Percentiles rank a stretch among this genome's conserved stretches.
phyloP scores from a whole-genome alignment of 2,797 vertebrate genomes.

The Neosilurus hyrtlii region DNA sequence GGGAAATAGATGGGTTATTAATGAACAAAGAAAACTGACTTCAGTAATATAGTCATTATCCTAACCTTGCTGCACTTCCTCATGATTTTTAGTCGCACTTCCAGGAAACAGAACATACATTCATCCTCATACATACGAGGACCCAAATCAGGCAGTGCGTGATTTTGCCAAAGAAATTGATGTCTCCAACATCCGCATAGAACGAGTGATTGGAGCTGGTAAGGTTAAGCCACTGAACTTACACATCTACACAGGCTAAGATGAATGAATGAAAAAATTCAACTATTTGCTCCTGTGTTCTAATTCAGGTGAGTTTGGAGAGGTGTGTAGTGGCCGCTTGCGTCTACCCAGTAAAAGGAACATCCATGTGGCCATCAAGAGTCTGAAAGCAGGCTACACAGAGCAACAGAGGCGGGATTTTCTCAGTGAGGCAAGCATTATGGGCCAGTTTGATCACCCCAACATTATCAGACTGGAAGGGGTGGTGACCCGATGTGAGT shows the following conservation, averaged over 20 bases:
- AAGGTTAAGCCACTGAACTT: slow-evolving; percentile 47
- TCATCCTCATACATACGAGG: slow-evolving; percentile 80
- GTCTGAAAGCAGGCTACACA: slow-evolving; percentile 77
- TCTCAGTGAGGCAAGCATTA: slow-evolving; percentile 79
- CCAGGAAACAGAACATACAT: slow-evolving; percentile 79
- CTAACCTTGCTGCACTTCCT: slow-evolving; percentile 25
- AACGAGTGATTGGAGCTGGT: slow-evolving; percentile 81
- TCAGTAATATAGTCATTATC: slow-evolving; percentile 21
- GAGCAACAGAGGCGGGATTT: slow-evolving; percentile 79
- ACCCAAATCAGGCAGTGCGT: slow-evolving; percentile 79
- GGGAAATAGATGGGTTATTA: slow-evolving; percentile 44
- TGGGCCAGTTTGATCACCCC: slow-evolving; percentile 80
- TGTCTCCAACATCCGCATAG: slow-evolving; percentile 78
- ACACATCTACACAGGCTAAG: neutral
- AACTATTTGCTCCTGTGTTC: neutral
- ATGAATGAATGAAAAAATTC: neutral
- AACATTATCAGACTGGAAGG: slow-evolving; percentile 81
- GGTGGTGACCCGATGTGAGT: slow-evolving; percentile 78
- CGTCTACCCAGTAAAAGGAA: slow-evolving; percentile 70
- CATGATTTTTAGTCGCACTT: slow-evolving; percentile 70
- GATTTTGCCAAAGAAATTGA: slow-evolving; percentile 84
- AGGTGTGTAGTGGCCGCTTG: slow-evolving; percentile 63
- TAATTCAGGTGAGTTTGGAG: slow-evolving; percentile 62
- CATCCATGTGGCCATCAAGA: slow-evolving; percentile 80
- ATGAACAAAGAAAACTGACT: slow-evolving; percentile 46